Evolutionary conservation across 2,797 vertebrate genomes (phyloP).

Genomic region (Onychomys torridus): DNA sequence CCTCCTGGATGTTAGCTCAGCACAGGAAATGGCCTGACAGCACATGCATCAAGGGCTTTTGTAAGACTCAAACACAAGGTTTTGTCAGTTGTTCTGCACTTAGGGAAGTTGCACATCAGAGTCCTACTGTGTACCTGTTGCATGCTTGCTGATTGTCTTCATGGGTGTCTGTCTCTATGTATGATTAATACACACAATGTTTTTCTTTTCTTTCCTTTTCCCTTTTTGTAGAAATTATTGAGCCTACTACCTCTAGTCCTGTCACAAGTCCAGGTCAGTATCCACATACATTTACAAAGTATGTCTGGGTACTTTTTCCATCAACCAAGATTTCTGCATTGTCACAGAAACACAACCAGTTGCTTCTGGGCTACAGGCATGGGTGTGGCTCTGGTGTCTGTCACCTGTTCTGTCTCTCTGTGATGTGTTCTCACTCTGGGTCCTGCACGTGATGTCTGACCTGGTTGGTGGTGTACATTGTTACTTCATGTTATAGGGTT

Average conservation of each 20-base stretch:
- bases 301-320: slow-evolving; percentile 89
- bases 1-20: neutral
- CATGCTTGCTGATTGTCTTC: slow-evolving; percentile 90
- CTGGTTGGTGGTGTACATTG: slow-evolving; percentile 46
- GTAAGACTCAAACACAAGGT: neutral
- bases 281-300: slow-evolving; percentile 93
- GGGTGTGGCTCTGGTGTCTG: slow-evolving; percentile 85
- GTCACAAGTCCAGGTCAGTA: slow-evolving; percentile 99
- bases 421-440: slow-evolving; percentile 77
- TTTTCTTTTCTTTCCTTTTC: slow-evolving; percentile 92
- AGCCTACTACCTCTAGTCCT: slow-evolving; percentile 98
- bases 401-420: slow-evolving; percentile 79
- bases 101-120: slow-evolving; percentile 39
- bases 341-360: slow-evolving; percentile 77
- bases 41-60: neutral
- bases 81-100: neutral
- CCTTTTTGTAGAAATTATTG: slow-evolving; percentile 98
- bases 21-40: neutral
- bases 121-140: slow-evolving; percentile 83
- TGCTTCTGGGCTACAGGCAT: slow-evolving; percentile 45
- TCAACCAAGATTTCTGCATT: slow-evolving; percentile 66
- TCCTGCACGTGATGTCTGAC: slow-evolving; percentile 54
- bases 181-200: slow-evolving; percentile 98
- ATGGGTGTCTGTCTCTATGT: slow-evolving; percentile 94
- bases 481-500: slow-evolving; percentile 45